These are phyloP conservation scores for Melangyna quadrimaculata DNA, from an alignment of 2,888 invertebrate species.

Conservation along the genomic window DNA sequence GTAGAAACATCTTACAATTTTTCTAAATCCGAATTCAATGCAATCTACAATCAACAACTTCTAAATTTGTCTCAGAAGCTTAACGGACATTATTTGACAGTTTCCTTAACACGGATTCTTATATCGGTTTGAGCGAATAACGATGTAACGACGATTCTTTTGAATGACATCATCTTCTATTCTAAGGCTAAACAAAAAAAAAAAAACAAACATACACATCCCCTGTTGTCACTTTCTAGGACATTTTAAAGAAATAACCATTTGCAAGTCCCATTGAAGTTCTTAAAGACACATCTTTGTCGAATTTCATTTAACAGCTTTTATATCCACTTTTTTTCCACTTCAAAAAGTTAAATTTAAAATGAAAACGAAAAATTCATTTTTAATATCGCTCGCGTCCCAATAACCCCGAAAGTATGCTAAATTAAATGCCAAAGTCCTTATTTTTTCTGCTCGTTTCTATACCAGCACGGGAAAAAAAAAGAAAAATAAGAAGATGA, in stretches of 20 bases:
- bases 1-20: not conserved
- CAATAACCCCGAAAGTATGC: slow-evolving; percentile 62
- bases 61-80: not conserved
- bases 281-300: slow-evolving; percentile 30
- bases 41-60: not conserved
- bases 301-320: slow-evolving; percentile 31
- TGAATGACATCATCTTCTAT: slow-evolving; percentile 27
- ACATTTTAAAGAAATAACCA: slow-evolving; percentile 57
- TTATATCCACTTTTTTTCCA: slow-evolving; percentile 31
- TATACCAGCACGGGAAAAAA: not conserved
- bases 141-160: not conserved
- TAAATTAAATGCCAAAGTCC: slow-evolving; percentile 60
- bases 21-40: not conserved
- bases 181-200: not conserved
- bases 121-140: not conserved
- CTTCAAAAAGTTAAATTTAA: slow-evolving; percentile 41
- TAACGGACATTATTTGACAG: not conserved
- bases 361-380: slow-evolving; percentile 60
- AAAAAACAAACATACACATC: not conserved
- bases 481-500: not conserved
- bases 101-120: not conserved
- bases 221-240: slow-evolving; percentile 2
- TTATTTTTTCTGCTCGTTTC: slow-evolving; percentile 1
- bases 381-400: slow-evolving; percentile 56
- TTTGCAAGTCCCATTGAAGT: slow-evolving; percentile 42